Evolutionary conservation across 2,797 vertebrate genomes (phyloP), one percentile per base, ranked within the genome.

Genomic region (Lithobates sylvaticus): DNA sequence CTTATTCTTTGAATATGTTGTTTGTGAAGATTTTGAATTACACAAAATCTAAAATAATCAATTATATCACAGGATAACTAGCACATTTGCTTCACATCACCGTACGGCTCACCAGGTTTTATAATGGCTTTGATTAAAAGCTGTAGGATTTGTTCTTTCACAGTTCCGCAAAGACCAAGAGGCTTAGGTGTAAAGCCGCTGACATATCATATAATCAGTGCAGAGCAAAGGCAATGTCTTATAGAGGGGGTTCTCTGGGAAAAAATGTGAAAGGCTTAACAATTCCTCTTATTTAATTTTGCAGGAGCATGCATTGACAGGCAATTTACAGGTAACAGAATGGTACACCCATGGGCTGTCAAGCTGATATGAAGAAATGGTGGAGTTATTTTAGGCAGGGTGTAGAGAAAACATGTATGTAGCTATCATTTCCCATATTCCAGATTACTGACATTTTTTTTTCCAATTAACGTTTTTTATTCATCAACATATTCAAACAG

Each of bases 171-270:
- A 76, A 76, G 47, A 76, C 50, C 29, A 73, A 39, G 71, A 73
- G 36, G 34, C 50, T 76, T 76, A 29, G 26, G 47, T 58, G 27
- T 36, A 58, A 10, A 64, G 29, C 26, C 21, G 10, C 9, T 77
- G 50, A 77, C 50, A 77, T 77, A 64, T 77, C 50, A 77, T 61
- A 77, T 77, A 77, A 77, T 77, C 75, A 64, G 54, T 36, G 10
- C 50, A 64, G 7, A 32, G 27, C 9, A 64, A 15, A 77, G 21
- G 75, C 32, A 64, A 34, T 58, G 29, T 50, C 47, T 32, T 21
- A 64, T 5, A 61, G 29, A 23, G 29, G 61, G 15, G 15, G 4
- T n/a, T 75, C 27, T 58, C 47, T 26, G n/a, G 50, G 34, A 64
- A 61, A n/a, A 77, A 34, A 77, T 58, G 29, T 64, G 54, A 77